Conservation (phyloP, 2,888 invertebrate species). For the Julus scandinavius region DNA sequence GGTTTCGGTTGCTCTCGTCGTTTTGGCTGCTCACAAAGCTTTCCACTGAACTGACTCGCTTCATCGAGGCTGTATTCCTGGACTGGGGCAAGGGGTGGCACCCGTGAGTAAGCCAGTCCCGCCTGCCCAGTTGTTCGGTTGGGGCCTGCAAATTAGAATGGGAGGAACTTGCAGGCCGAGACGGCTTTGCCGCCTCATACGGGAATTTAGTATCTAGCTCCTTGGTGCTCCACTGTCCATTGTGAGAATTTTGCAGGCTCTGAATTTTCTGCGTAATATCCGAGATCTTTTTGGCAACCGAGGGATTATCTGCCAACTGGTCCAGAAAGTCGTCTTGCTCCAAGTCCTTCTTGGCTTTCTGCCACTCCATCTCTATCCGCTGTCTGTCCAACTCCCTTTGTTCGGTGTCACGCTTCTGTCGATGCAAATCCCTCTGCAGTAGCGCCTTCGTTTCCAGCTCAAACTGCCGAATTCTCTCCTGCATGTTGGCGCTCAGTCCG, state of each 20-base stretch:
- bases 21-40: conserved; percentile 30
- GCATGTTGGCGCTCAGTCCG: conserved; percentile 72
- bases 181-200: not conserved
- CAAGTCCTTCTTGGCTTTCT: conserved; percentile 69
- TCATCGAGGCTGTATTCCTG: conserved; percentile 40
- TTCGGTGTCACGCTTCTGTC: conserved; percentile 58
- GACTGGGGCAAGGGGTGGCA: conserved; percentile 18
- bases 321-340: conserved; percentile 70
- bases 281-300: conserved; percentile 58
- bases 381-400: conserved; percentile 65
- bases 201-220: conserved; percentile 26
- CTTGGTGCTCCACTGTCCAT: not conserved
- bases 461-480: conserved; percentile 76
- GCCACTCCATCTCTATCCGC: conserved; percentile 69
- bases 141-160: not conserved
- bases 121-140: not conserved
- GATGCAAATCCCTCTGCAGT: conserved; percentile 68
- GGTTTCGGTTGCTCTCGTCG: not conserved
- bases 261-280: conserved; percentile 49
- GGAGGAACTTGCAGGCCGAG: not conserved
- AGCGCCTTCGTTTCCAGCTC: conserved; percentile 81
- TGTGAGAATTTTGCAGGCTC: conserved; percentile 48
- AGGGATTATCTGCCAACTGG: conserved; percentile 67
- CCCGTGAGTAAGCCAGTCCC: conserved; percentile 30
- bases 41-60: conserved; percentile 52